Base-by-base conservation (phyloP, 2,113 vertebrate species). In the Brachirus orientalis region DNA sequence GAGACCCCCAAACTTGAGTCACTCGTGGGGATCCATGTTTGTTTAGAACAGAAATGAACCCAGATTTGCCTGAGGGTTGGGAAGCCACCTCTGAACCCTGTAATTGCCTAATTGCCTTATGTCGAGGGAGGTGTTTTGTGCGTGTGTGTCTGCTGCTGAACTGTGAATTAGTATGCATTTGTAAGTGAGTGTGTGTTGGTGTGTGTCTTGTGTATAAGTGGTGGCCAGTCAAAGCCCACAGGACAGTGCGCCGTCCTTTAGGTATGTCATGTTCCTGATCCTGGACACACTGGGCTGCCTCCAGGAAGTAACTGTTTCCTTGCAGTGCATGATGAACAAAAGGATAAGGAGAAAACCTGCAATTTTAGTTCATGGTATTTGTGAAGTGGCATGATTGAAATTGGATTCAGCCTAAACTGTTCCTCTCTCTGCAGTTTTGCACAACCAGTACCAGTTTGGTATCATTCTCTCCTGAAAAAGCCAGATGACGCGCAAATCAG, bases 71-170 rank as follows among this genome's bases (percentile, higher is more conserved):
- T 17, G 43, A 59, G 52, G 72, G 63, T 68, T 43, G 68, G 73
- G 64, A 85, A 79, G 62, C 58, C 70, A 84, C 83, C 88, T 71
- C 56, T 82, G 76, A 90, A 82, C 86, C 66, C 51, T 55, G 64
- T 85, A 87, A 89, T 88, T 86, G 74, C 66, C 51, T 85, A 87
- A 89, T 88, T 86, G 74, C 66, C 51, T 63, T 65, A 64, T 59
- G 76, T 41, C 8, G 8, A 8, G 19, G 51, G 41, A 41, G 22
- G 44, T 40, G 51, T 75, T 75, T 55, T 66, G 55, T 59, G 47
- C 45, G 65, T 56, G 47, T 60, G 64, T 58, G 33, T 62, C 45
- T 63, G 48, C 17, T 12, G 38, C 62, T 72, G 43, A 52, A 67
- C 20, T 72, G 47, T 62, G 52, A 70, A 64, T 75, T 20, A 52